Evolutionary conservation across 2,113 vertebrate species (phyloP).

Genomic region (Caranx melampygus): DNA sequence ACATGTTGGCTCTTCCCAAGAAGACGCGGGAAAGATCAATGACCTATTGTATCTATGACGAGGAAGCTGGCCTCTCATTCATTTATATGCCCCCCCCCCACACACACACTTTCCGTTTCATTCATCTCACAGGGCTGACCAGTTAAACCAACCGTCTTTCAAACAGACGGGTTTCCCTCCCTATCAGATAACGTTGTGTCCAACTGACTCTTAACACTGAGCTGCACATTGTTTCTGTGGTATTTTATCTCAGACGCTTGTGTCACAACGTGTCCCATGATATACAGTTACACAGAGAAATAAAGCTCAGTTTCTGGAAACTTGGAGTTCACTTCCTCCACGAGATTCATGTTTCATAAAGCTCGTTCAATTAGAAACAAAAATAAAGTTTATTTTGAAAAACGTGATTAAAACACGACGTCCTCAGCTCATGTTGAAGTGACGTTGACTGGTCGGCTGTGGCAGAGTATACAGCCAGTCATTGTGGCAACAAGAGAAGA

Average conservation of each 20-base stretch:
- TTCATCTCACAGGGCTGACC: conserved; percentile 39
- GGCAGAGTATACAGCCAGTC: no score
- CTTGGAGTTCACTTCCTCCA: no score
- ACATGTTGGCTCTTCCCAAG: not conserved
- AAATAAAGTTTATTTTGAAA: no score
- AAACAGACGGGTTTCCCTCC: not conserved
- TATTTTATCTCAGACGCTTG: not conserved
- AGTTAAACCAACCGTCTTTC: conserved; percentile 32
- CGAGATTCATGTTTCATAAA: no score
- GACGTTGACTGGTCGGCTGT: no score
- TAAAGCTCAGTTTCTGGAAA: no score
- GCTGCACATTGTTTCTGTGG: not conserved
- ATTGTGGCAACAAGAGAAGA: no score
- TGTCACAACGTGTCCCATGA: fast-evolving
- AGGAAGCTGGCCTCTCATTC: conserved; percentile 14
- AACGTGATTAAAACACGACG: no score
- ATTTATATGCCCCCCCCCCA: not conserved
- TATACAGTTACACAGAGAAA: not conserved
- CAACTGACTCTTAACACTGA: not conserved
- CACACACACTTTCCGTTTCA: not conserved
- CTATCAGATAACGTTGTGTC: conserved; percentile 4
- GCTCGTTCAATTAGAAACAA: no score
- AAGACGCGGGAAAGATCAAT: conserved; percentile 29
- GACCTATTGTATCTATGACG: conserved; percentile 45
- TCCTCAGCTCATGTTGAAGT: no score